Conservation (phyloP, 1,140 invertebrate genomes). For the Atta colombica region DNA sequence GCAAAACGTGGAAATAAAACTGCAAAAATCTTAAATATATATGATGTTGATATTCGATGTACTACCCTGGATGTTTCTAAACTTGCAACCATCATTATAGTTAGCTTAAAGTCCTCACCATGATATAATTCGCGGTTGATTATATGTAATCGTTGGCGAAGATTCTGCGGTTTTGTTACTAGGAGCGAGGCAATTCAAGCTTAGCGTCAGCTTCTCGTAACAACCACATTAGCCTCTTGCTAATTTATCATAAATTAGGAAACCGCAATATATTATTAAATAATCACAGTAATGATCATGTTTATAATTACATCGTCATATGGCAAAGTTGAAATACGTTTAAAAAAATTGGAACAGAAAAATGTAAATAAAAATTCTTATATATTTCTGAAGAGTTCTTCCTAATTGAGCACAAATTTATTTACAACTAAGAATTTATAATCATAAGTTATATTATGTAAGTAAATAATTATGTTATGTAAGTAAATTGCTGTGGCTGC, state of each 20-base stretch:
- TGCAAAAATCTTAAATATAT: background rate
- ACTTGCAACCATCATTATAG: slow-evolving; percentile 39
- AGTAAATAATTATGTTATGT: background rate
- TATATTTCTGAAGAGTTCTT: background rate
- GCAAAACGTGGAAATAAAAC: background rate
- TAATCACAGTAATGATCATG: background rate
- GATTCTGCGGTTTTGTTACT: slow-evolving; percentile 28
- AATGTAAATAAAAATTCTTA: background rate
- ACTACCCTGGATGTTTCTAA: slow-evolving; percentile 9
- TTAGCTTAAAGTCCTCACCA: background rate
- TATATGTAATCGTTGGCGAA: slow-evolving; percentile 3
- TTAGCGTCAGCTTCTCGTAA: slow-evolving; percentile 28
- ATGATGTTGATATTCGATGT: background rate
- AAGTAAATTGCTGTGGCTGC: background rate
- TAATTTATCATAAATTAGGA: slow-evolving; percentile 29
- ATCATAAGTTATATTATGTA: background rate
- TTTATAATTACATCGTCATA: background rate
- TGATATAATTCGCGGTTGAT: slow-evolving; percentile 14
- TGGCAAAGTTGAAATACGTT: background rate
- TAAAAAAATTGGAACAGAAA: background rate
- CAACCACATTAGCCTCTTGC: slow-evolving; percentile 9
- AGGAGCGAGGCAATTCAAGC: background rate
- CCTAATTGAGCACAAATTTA: background rate
- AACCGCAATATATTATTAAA: slow-evolving; percentile 29
- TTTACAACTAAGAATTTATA: slow-evolving; percentile 4